Percentiles rank a stretch among this genome's conserved stretches.
Conservation (phyloP, 2,888 invertebrate species). For the Acanthopleura granulata region DNA sequence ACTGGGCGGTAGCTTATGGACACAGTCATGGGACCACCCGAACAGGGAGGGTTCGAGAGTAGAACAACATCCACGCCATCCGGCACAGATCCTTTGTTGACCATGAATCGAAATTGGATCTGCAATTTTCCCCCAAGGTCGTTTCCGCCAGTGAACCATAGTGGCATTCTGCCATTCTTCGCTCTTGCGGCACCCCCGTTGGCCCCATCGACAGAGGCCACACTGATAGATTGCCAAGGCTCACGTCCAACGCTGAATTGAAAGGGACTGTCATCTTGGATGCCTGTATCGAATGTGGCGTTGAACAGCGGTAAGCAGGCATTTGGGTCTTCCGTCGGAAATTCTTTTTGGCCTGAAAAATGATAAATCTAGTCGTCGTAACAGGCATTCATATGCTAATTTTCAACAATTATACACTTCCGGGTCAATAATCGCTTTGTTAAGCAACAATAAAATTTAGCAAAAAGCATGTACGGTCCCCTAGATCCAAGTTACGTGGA, state of each 20-base stretch:
- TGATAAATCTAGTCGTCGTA: too few relatives aligned
- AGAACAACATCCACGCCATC: background rate
- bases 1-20: background rate
- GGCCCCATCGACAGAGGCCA: background rate
- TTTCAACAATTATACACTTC: too few relatives aligned
- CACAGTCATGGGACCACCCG: background rate
- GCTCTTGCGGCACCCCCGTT: background rate
- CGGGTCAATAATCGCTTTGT: too few relatives aligned
- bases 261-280: background rate
- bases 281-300: background rate
- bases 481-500: too few relatives aligned
- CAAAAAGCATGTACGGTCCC: too few relatives aligned
- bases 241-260: background rate
- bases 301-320: background rate
- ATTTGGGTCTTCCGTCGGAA: background rate
- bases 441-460: too few relatives aligned
- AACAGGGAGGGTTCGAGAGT: background rate
- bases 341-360: background rate
- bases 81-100: background rate
- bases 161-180: background rate
- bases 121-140: background rate
- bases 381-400: too few relatives aligned
- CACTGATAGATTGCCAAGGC: background rate
- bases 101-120: background rate
- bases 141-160: conserved; percentile 3